Percentiles rank a stretch among this genome's conserved stretches.
These are phyloP conservation scores for Platycnemis pennipes DNA, from an alignment of 2,888 invertebrate species.

Conservation along the genomic window DNA sequence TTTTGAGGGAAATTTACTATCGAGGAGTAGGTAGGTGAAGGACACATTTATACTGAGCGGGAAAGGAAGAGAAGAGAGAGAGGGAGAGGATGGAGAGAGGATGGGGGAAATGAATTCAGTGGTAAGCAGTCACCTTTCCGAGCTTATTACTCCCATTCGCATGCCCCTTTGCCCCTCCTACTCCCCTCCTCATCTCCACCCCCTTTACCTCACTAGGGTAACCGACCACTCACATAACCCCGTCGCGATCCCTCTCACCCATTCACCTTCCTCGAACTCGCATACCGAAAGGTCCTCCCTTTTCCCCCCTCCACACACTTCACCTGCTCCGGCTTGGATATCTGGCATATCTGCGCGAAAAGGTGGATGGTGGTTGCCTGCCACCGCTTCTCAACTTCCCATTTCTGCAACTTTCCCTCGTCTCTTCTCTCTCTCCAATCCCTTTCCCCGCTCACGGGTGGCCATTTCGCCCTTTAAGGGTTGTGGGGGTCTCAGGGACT, in stretches of 20 bases:
- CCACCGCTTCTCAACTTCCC: not conserved
- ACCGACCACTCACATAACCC: not conserved
- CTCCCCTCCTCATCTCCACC: not conserved
- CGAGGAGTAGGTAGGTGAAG: not conserved
- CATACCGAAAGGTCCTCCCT: not conserved
- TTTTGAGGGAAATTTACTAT: not conserved
- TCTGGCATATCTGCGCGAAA: not conserved
- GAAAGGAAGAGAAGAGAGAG: not conserved
- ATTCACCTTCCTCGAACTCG: not conserved
- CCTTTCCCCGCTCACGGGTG: not conserved
- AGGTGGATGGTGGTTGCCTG: not conserved
- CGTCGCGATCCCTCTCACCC: not conserved
- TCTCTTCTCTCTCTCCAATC: not conserved
- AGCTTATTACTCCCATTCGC: constrained; percentile 15
- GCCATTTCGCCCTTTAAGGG: too few species aligned
- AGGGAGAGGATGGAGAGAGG: not conserved
- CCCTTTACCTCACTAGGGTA: not conserved
- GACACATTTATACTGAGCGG: not conserved
- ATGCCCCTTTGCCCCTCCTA: not conserved
- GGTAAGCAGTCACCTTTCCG: not conserved
- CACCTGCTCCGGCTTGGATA: not conserved
- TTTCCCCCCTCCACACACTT: not conserved
- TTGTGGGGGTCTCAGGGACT: not conserved
- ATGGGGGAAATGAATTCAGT: not conserved
- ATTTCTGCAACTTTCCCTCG: not conserved